Evolutionary conservation across 2,113 vertebrate species (phyloP).

Genomic region (Bolborhynchus lineola): DNA sequence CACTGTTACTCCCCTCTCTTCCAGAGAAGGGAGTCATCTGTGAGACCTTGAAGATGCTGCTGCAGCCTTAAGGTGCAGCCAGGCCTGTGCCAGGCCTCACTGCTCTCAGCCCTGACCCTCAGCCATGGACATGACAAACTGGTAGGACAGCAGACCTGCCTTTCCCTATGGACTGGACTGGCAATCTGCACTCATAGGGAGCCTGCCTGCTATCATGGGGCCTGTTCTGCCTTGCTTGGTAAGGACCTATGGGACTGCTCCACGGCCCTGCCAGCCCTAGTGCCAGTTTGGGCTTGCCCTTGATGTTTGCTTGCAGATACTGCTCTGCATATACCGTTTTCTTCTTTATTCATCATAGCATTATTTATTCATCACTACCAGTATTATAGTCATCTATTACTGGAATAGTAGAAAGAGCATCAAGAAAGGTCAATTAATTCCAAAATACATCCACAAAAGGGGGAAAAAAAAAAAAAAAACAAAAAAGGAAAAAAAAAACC

Average conservation of each 20-base stretch:
- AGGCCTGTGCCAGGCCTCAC: background rate
- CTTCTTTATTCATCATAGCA: background rate
- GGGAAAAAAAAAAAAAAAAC: too few species aligned
- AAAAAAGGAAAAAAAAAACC: background rate
- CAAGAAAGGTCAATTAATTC: background rate
- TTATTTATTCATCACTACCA: background rate
- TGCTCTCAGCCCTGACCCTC: background rate
- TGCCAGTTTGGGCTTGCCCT: background rate
- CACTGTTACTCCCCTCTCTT: background rate
- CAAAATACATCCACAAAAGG: background rate
- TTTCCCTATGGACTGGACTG: accelerated
- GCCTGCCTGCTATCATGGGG: accelerated
- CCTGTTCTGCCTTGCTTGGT: background rate
- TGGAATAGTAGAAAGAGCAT: background rate
- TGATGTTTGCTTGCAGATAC: background rate
- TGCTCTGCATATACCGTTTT: background rate
- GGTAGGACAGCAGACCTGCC: background rate
- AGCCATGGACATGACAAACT: accelerated
- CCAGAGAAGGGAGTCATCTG: background rate
- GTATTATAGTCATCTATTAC: background rate
- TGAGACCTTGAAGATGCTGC: background rate
- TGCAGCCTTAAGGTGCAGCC: background rate
- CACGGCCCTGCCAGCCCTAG: background rate
- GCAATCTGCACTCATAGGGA: background rate
- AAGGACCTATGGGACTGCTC: background rate